Percentiles rank a stretch among this genome's conserved stretches.
These are phyloP conservation scores for Hippotragus niger DNA, from an alignment of 2,113 vertebrate species.

Conservation along the genomic window DNA sequence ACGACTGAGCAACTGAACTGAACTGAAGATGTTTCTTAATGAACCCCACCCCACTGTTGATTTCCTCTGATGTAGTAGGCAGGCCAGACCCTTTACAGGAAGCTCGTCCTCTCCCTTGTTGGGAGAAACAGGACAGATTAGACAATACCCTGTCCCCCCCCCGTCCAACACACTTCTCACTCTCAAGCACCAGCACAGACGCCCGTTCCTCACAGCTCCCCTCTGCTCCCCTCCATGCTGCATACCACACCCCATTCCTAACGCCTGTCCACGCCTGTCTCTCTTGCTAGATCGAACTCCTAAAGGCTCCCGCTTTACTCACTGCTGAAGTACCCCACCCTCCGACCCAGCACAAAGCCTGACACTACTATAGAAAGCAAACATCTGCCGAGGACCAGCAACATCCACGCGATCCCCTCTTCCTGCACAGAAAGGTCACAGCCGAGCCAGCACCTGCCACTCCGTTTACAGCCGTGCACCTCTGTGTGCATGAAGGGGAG, in stretches of 20 bases:
- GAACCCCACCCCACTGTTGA: neutral
- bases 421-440: neutral
- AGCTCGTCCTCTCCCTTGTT: neutral
- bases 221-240: rapidly evolving
- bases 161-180: neutral
- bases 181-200: neutral
- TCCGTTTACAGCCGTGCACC: neutral
- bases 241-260: rapidly evolving
- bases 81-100: neutral
- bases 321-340: neutral
- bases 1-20: too few relatives aligned
- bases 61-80: neutral
- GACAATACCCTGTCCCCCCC: neutral
- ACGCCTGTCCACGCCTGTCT: neutral
- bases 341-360: neutral
- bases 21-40: neutral
- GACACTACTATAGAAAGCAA: neutral
- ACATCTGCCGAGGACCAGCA: neutral
- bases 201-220: rapidly evolving
- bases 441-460: neutral
- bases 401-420: neutral
- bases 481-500: rapidly evolving
- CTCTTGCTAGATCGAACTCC: neutral
- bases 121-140: neutral
- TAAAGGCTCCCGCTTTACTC: neutral